These are phyloP conservation scores for Cinara cedri DNA, from an alignment of 2,888 invertebrate genomes.

Conservation along the genomic window DNA sequence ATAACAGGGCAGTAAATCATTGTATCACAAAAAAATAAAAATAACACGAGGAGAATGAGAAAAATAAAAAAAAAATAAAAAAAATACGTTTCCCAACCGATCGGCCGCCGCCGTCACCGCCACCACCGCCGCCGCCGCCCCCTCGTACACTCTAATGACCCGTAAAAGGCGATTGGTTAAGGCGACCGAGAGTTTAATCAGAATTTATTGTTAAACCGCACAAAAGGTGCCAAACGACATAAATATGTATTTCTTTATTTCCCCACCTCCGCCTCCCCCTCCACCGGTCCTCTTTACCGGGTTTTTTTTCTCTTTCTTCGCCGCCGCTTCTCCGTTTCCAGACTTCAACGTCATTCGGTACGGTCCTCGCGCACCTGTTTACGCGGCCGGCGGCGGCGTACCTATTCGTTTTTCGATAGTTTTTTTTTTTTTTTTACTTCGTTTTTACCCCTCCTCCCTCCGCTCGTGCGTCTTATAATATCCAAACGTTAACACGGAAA, in stretches of 20 bases:
- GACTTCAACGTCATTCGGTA: conserved; percentile 50
- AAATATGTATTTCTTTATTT: conserved; percentile 30
- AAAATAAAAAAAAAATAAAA: background rate
- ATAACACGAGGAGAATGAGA: conserved; percentile 38
- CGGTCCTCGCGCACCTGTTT: conserved; percentile 52
- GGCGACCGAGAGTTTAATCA: conserved; percentile 57
- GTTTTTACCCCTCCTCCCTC: conserved; percentile 5
- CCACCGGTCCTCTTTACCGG: no score
- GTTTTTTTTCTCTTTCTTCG: background rate
- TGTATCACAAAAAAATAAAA: conserved; percentile 52
- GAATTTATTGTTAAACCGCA: conserved; percentile 55
- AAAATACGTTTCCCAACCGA: conserved; percentile 57
- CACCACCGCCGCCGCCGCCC: conserved; percentile 57
- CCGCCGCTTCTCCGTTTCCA: conserved; percentile 10
- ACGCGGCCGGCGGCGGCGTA: no score
- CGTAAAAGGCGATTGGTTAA: conserved; percentile 57
- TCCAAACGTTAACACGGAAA: no score
- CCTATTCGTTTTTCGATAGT: conserved; percentile 12
- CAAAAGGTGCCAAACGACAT: conserved; percentile 57
- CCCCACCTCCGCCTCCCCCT: no score
- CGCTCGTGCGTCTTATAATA: no score
- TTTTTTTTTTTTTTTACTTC: conserved; percentile 7
- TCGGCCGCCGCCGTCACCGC: conserved; percentile 57
- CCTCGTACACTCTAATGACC: conserved; percentile 58
- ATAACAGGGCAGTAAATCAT: conserved; percentile 54